Base-by-base conservation (phyloP, 1,140 invertebrate species). In the Papilio polyxenes region DNA sequence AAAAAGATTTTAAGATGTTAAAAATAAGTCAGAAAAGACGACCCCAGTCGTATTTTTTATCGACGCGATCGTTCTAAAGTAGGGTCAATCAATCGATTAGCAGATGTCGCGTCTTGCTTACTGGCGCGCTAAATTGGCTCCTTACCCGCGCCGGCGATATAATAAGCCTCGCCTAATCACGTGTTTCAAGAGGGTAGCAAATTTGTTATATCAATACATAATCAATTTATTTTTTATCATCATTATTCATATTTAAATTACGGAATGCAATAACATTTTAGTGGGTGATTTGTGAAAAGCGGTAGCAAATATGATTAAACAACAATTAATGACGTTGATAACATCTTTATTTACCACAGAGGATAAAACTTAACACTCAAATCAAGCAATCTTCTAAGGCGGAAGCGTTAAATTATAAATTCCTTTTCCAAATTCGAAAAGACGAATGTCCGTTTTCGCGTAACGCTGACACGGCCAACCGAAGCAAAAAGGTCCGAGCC, bases 21-120 rank as follows among this genome's bases (percentile, higher is more conserved):
- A 72, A 72, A 15, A 72, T 37, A 79, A 40, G 56, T 62, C 82
- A 84, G 82, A 84, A 86, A 85, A 78, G 75, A 87, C 87, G 87
- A 83, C 83, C 83, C 85, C 53, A 79, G 85, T 85, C 79, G 89
- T 86, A 89, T 88, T 92, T 93, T 92, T 91, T 90, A 89, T 85
- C 86, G 89, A 81, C 81, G 82, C 78, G 77, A 82, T 83, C 82
- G 82, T 81, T 86, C 82, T 87, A 91, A 91, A 89, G 91, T 88
- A 87, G 88, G 91, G 92, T 92, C 92, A 93, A 93, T 92, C 92
- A 92, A 93, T 94, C 92, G 92, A 94, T 94, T 92, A 93, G 87
- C 91, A 92, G 89, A 93, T 91, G 92, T 92, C 91, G 90, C 90
- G 85, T 86, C 91, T 91, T 92, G 92, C 89, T 91, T 92, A 91